Percentiles rank a stretch among this genome's conserved stretches.
These are phyloP conservation scores for Chrysopa pallens DNA, from an alignment of 1,140 invertebrate genomes.

Conservation along the genomic window DNA sequence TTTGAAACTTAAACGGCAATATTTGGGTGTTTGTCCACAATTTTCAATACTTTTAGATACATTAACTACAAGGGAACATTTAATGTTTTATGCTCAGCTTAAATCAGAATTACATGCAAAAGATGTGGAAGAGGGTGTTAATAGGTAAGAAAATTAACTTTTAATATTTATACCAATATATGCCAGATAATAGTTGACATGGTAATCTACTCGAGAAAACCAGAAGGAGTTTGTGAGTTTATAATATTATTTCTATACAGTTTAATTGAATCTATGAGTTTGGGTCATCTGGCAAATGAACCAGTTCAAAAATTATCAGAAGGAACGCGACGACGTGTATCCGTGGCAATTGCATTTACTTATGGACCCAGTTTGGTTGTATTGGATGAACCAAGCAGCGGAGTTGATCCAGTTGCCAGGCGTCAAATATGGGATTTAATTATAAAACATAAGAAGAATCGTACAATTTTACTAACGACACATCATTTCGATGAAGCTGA, in stretches of 20 bases:
- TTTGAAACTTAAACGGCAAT: slow-evolving; percentile 14
- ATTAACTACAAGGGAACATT: slow-evolving; percentile 62
- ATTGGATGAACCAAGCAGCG: slow-evolving; percentile 66
- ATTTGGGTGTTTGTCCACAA: slow-evolving; percentile 66
- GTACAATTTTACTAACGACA: slow-evolving; percentile 51
- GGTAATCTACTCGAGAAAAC: no score
- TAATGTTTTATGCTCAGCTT: slow-evolving; percentile 58
- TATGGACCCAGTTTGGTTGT: slow-evolving; percentile 58
- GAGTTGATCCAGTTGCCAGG: slow-evolving; percentile 59
- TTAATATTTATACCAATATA: neutral
- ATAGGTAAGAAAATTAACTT: slow-evolving; percentile 21
- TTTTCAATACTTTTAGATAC: slow-evolving; percentile 66
- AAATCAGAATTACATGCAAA: slow-evolving; percentile 32
- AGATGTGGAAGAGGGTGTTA: slow-evolving; percentile 21
- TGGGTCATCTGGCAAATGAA: slow-evolving; percentile 31
- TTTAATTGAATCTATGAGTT: slow-evolving; percentile 33
- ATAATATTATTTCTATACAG: slow-evolving; percentile 19
- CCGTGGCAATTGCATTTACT: slow-evolving; percentile 53
- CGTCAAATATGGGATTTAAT: slow-evolving; percentile 62
- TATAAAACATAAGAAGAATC: slow-evolving; percentile 37
- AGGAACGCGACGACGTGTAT: slow-evolving; percentile 38
- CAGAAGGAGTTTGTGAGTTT: no score
- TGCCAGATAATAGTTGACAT: slow-evolving; percentile 12
- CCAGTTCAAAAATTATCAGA: slow-evolving; percentile 37
- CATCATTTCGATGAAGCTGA: slow-evolving; percentile 52